These are phyloP conservation scores for Leptinotarsa defecta DNA, from an alignment of 1,140 invertebrate species.

Conservation along the genomic window DNA sequence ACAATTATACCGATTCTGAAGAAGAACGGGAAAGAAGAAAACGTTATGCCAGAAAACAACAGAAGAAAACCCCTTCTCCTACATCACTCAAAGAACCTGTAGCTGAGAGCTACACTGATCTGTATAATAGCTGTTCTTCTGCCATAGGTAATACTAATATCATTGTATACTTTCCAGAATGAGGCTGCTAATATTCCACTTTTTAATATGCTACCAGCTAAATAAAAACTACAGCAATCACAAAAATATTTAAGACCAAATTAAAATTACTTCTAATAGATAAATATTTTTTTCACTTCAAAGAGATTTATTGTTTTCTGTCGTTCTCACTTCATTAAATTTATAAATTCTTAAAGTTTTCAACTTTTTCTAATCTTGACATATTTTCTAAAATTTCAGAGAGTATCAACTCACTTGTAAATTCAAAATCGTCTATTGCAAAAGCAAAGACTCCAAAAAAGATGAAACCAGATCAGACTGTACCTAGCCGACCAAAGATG, in stretches of 20 bases:
- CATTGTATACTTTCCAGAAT: too few species aligned
- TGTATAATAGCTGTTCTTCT: conserved; percentile 60
- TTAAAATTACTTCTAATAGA: too few species aligned
- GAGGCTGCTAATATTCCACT: too few species aligned
- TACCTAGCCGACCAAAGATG: conserved; percentile 68
- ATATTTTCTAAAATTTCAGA: conserved; percentile 43
- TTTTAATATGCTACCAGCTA: too few species aligned
- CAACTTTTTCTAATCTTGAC: too few species aligned
- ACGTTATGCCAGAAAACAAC: conserved; percentile 48
- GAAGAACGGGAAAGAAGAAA: conserved; percentile 54
- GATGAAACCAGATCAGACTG: conserved; percentile 47
- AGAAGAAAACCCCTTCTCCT: conserved; percentile 55
- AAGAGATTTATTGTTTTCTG: too few species aligned
- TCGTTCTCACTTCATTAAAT: too few species aligned
- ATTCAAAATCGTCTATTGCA: conserved; percentile 43
- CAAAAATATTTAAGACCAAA: too few species aligned
- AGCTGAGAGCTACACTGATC: conserved; percentile 37
- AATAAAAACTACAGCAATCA: too few species aligned
- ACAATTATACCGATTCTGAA: conserved; percentile 58
- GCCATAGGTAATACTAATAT: conserved; percentile 48
- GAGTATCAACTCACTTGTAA: conserved; percentile 61
- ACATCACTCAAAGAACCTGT: conserved; percentile 26
- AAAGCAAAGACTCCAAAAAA: conserved; percentile 56
- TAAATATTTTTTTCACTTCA: too few species aligned
- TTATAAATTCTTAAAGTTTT: too few species aligned